A percentile compares a stretch with the other conserved stretches of the same genome.
phyloP scores from a whole-genome alignment of 2,797 vertebrate species.

The Poeciliopsis infans region DNA sequence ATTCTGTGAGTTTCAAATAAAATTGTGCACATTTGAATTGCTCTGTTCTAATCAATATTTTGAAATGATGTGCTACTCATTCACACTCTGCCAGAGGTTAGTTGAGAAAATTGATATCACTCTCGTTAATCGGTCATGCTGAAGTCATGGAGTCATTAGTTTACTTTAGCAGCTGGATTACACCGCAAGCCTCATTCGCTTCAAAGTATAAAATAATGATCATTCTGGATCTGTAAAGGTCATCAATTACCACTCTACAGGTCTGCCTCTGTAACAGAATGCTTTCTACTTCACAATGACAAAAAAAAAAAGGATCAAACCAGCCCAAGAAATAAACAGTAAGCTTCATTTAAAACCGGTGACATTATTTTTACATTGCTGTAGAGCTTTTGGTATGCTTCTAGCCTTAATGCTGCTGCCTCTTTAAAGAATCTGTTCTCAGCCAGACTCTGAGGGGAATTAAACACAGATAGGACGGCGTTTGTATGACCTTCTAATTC shows the following conservation, averaged over 20 bases:
- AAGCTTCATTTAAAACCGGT: background rate
- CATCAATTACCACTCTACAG: background rate
- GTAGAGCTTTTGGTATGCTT: background rate
- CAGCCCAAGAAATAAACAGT: background rate
- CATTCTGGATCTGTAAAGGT: slow-evolving; percentile 4
- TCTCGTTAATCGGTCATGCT: background rate
- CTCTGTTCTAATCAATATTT: background rate
- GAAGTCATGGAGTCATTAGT: background rate
- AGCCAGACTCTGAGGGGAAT: background rate
- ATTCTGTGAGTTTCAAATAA: background rate
- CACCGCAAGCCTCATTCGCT: background rate
- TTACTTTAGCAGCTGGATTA: slow-evolving; percentile 9
- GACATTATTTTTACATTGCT: background rate
- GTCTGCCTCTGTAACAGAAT: background rate
- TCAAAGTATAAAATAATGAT: background rate
- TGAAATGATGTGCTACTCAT: background rate
- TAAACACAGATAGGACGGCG: background rate
- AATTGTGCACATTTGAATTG: background rate
- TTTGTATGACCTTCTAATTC: background rate
- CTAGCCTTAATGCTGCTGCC: background rate
- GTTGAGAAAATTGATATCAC: slow-evolving; percentile 7
- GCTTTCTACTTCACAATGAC: background rate
- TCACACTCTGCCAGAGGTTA: background rate
- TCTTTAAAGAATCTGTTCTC: background rate
- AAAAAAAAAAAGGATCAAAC: background rate